phyloP scores from a whole-genome alignment of 2,888 invertebrate genomes.

The Atethmia centrago region DNA sequence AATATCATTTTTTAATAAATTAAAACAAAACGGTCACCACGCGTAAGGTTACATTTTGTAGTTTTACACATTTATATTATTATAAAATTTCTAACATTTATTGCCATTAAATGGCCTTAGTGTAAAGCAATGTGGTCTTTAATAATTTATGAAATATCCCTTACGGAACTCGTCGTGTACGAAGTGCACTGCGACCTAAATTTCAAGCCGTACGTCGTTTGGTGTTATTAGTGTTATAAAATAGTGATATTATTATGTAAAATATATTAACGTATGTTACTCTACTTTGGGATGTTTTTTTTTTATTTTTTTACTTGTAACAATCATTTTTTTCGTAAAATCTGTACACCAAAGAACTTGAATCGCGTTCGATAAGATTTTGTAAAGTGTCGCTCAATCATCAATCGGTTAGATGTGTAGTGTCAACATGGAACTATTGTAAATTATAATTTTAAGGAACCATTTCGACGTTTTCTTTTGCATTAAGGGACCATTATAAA shows the following conservation, averaged over 20 bases:
- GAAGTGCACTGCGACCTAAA: conserved; percentile 65
- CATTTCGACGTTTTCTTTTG: conserved; percentile 67
- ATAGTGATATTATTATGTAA: conserved; percentile 86
- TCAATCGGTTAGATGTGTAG: conserved; percentile 66
- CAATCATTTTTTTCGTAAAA: conserved; percentile 48
- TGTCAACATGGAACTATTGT: conserved; percentile 61
- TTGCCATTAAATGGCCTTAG: conserved; percentile 63
- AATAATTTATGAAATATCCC: conserved; percentile 50
- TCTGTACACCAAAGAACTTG: conserved; percentile 63
- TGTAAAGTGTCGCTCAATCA: conserved; percentile 56
- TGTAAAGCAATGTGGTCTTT: conserved; percentile 48
- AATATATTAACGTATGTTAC: conserved; percentile 75
- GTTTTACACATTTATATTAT: conserved; percentile 55
- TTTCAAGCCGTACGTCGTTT: conserved; percentile 64
- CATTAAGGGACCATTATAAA: conserved; percentile 77
- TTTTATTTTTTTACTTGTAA: conserved; percentile 44
- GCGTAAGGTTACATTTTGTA: conserved; percentile 44
- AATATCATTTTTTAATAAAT: conserved; percentile 35
- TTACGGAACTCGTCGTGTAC: conserved; percentile 77
- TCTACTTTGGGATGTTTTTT: conserved; percentile 62
- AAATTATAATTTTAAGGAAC: conserved; percentile 66
- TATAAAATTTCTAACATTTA: conserved; percentile 47
- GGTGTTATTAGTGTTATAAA: conserved; percentile 77
- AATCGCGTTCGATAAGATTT: conserved; percentile 51
- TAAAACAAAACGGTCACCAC: conserved; percentile 31